These are phyloP conservation scores for Disparrhopalites patrizii DNA, from an alignment of 2,888 invertebrate species.

Conservation along the genomic window DNA sequence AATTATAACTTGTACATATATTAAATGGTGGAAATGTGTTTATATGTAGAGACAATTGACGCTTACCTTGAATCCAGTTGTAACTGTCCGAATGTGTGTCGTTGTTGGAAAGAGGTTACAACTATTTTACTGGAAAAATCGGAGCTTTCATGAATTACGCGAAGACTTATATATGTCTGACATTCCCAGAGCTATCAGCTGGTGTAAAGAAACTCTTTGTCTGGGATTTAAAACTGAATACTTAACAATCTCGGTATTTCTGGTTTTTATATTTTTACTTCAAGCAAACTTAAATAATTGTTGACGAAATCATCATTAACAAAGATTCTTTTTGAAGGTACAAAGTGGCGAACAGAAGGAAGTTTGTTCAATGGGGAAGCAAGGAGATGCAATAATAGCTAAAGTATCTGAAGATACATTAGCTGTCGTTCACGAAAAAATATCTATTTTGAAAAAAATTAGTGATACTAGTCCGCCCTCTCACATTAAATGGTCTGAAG, in stretches of 20 bases:
- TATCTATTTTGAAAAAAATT: slow-evolving; percentile 76
- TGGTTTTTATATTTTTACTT: too few species aligned
- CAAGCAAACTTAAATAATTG: background rate
- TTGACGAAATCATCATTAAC: background rate
- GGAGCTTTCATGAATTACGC: slow-evolving; percentile 68
- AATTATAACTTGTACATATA: too few species aligned
- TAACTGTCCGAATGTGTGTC: slow-evolving; percentile 76
- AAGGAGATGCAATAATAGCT: slow-evolving; percentile 77
- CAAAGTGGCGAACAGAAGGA: slow-evolving; percentile 65
- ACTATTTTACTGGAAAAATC: slow-evolving; percentile 83
- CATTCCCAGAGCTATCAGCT: slow-evolving; percentile 72
- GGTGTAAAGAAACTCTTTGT: slow-evolving; percentile 80
- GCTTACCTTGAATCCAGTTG: background rate
- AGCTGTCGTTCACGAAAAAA: slow-evolving; percentile 80
- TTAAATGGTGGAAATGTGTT: background rate
- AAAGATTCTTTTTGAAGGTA: slow-evolving; percentile 27
- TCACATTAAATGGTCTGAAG: slow-evolving; percentile 74
- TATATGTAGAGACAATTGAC: slow-evolving; percentile 6
- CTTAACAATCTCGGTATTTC: slow-evolving; percentile 70
- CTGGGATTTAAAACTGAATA: slow-evolving; percentile 83
- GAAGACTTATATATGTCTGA: slow-evolving; percentile 73
- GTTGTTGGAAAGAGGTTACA: slow-evolving; percentile 80
- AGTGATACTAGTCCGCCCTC: slow-evolving; percentile 64
- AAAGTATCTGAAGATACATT: slow-evolving; percentile 70
- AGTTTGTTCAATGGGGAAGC: slow-evolving; percentile 78